Percentiles rank a stretch among this genome's conserved stretches.
Conservation (phyloP, 2,888 invertebrate genomes). For the Dichetophora obliterata region DNA sequence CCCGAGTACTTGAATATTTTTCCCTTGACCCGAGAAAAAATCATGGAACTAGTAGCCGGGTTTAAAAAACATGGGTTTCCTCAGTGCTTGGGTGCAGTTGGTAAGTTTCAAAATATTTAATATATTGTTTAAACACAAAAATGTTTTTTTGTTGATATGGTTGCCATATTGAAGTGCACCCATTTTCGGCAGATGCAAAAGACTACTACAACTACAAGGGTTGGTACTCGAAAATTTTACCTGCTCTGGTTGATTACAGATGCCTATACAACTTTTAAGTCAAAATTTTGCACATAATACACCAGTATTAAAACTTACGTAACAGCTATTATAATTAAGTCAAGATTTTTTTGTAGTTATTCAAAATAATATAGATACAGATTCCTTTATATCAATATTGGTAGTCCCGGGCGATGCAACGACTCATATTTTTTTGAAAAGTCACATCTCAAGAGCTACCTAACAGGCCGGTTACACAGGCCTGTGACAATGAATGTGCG, state of each 20-base stretch:
- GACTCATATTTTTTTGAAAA: conserved; percentile 37
- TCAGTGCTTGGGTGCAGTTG: conserved; percentile 9
- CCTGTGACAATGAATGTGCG: too few species aligned
- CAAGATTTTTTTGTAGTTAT: too few species aligned
- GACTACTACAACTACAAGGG: conserved; percentile 8
- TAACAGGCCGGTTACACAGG: too few species aligned
- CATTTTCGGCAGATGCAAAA: background rate
- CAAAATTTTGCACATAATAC: too few species aligned
- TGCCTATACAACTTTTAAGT: background rate
- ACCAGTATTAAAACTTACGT: too few species aligned
- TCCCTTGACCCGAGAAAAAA: background rate
- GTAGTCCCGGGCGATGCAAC: conserved; percentile 28
- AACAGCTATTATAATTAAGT: too few species aligned
- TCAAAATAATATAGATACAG: background rate
- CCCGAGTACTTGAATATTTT: background rate
- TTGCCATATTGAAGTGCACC: background rate
- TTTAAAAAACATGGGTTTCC: background rate
- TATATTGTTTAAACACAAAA: background rate
- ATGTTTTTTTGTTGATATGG: conserved; percentile 2
- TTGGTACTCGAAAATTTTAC: background rate
- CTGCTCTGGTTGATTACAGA: conserved; percentile 11
- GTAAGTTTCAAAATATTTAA: background rate
- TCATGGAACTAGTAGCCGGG: background rate
- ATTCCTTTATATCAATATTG: conserved; percentile 39
- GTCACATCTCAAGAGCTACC: conserved; percentile 12